These are phyloP conservation scores for Cheilosia pagana DNA, from an alignment of 2,888 invertebrate genomes.

Conservation along the genomic window DNA sequence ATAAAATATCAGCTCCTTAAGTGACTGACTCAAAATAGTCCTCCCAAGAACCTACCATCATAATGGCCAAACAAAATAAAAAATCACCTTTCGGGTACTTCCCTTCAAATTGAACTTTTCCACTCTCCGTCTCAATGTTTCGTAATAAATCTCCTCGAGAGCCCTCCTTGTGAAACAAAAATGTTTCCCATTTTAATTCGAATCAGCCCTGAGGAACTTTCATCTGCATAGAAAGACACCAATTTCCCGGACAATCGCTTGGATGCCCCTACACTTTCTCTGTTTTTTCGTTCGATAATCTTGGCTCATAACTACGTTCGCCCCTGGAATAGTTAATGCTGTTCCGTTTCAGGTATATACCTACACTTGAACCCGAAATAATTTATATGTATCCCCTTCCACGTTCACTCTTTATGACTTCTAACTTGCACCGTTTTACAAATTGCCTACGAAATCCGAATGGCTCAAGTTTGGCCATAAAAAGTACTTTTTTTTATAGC, in stretches of 20 bases:
- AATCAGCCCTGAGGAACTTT: not conserved
- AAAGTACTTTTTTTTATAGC: constrained; percentile 56
- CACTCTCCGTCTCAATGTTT: not conserved
- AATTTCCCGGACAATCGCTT: not conserved
- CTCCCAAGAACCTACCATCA: too few species aligned
- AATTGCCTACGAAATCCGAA: constrained; percentile 49
- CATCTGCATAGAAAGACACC: not conserved
- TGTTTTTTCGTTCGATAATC: constrained; percentile 24
- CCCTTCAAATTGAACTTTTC: not conserved
- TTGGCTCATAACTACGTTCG: constrained; percentile 11
- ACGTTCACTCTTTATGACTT: constrained; percentile 38
- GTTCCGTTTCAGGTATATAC: constrained; percentile 9
- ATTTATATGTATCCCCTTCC: constrained; percentile 41
- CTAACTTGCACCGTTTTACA: constrained; percentile 52
- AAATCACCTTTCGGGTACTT: not conserved
- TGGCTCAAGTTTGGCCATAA: constrained; percentile 67
- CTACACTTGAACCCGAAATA: constrained; percentile 23
- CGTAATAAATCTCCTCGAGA: not conserved
- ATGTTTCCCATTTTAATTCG: constrained; percentile 8
- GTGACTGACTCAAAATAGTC: too few species aligned
- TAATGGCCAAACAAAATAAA: not conserved
- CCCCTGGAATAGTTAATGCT: not conserved
- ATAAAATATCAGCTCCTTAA: too few species aligned
- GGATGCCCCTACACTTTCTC: not conserved
- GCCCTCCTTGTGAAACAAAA: not conserved